Evolutionary conservation across 92 coral and sea anemone genomes (phyloP), one percentile per base, ranked within the genome.

Genomic region (Galaxea fascicularis): DNA sequence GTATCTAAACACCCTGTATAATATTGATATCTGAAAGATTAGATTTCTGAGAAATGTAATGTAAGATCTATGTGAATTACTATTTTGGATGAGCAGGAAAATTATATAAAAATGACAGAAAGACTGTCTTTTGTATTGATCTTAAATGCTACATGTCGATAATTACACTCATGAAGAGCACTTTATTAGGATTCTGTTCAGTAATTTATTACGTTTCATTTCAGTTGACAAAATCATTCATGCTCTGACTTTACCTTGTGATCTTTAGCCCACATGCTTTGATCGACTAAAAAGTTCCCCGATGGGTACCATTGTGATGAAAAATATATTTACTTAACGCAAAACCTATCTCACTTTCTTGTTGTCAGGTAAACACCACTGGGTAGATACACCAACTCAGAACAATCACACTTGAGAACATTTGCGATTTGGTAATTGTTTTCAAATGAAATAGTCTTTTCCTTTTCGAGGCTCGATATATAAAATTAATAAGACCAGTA

Each of bases 311-410:
- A 47, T 71, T 71, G 12, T 52, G 31, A 8, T 24, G 30, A 51
- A 31, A 17, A 22, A 5, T 30, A 52, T 44, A 8, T 22, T 73
- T 46, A 45, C 17, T 62, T 21, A 62, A 10, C 67, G 20, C n/a
- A 60, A 58, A 62, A 17, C n/a, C n/a, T 2, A 17, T 13, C 24
- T 12, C 2, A 22, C 4, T 39, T 35, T 77, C n/a, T 4, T 60
- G 70, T 77, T 58, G 21, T 76, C 39, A 77, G 6, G 82, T 59
- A 58, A 77, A 77, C 58, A 58, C 26, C 17, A 24, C 18, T 39
- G 24, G 64, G 21, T 14, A 24, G 29, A 4, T 16, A 27, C 7
- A 27, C 20, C 17, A 41, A 53, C 46, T 45, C 8, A 77, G 35
- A 59, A 13, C 16, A 28, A 28, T 5, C 16, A 16, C 57, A n/a